Evolutionary conservation across 2,113 vertebrate species (phyloP), one percentile per base, ranked within the genome.

Genomic region (Rhodinocichla rosea): DNA sequence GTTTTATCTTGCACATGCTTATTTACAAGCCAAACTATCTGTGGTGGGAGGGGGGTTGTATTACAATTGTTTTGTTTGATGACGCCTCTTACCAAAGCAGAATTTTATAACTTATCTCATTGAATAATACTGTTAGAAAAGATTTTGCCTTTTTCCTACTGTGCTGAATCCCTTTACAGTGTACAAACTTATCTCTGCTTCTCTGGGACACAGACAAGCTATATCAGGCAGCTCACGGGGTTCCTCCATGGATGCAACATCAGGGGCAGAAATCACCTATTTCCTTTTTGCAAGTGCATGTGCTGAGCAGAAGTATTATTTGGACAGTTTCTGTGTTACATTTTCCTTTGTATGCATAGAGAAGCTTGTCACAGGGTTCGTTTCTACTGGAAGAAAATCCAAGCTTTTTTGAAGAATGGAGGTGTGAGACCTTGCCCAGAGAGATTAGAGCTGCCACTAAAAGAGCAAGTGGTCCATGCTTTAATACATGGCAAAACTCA

Each of bases 41-140:
- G 9, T 17, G 32, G 15, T 52, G n/a, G 7, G 12, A 3, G 8
- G 0, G 2, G 15, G 5, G 39, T 74, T 45, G 33, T 24, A 8
- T 47, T 65, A 53, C 12, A 32, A 32, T 56, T 55, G 8, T 1
- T 86, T 80, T 60, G 5, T 73, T 87, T 84, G 40, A 64, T 47
- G 63, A 4, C 4, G 24, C 1, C 11, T 64, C 42, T 77, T 83
- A 21, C 39, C 60, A 85, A 56, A 49, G 4, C 23, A 28, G 10
- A 19, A 28, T 71, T 91, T 71, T 63, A 33, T 73, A 45, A 28
- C 15, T 28, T 79, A 10, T 7, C 5, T 39, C 37, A 60, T 21
- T 16, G 44, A 87, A 21, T 44, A 45, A 5, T 1, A 14, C 4
- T 12, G 11, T 33, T 67, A 71, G 11, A 42, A 74, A 70, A 39